Evolutionary conservation across 2,888 invertebrate genomes (phyloP), one percentile per base, ranked within the genome.

Genomic region (Tetranychus truncatus): DNA sequence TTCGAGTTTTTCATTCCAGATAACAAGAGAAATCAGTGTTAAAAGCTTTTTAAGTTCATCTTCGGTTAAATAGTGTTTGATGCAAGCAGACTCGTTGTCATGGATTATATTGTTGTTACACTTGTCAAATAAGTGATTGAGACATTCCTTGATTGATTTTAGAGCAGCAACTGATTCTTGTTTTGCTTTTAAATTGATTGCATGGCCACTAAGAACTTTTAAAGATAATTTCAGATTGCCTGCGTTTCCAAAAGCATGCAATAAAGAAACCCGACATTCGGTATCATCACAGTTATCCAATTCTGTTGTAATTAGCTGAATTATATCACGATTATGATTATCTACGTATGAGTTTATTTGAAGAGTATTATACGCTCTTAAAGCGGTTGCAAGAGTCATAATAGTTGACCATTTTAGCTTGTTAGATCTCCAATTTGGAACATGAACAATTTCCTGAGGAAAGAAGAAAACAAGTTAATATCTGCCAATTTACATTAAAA

Each of bases 1-100:
- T 45, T 80, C 80, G 34, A 78, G 78, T 20, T 73, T 75, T 1
- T 44, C 45, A 18, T 78, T 77, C 24, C 75, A 77, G 3, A 77
- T 74, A 1, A 77, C 72, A n/a, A 72, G 45, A 66, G 74, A 21
- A 5, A 76, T 46, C 34, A 77, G 24, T 20, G 55, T 24, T 55
- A 18, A 0, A 7, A 55, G 55, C 15, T 55, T 55, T 15, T 9
- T 55, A 9, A 55, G 9, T 55, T 55, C 55, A 15, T 15, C 15
- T 9, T 55, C 55, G 15, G 5, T 55, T 9, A 55, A 15, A 55
- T 15, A 15, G 11, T 55, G 9, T 55, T 15, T 9, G 15, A 55
- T 55, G 7, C 55, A 55, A 55, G 55, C 2, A 55, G 55, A 55
- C 55, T 34, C 34, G 34, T 34, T 34, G 34, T 34, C 34, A 34